phyloP scores from a whole-genome alignment of 1,140 invertebrate genomes.

The Scaptomyza hsui region DNA sequence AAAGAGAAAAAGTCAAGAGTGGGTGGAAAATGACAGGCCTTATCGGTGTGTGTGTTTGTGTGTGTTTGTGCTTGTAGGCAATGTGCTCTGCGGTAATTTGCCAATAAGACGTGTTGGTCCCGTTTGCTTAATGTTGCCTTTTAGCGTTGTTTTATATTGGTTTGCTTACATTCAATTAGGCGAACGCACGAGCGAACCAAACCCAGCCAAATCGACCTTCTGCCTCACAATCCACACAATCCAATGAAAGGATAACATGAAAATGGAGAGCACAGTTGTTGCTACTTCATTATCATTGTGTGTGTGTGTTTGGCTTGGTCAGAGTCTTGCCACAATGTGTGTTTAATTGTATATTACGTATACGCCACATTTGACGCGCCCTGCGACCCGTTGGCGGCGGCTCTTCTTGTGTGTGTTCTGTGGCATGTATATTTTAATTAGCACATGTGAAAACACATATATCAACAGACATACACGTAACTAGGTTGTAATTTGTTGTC shows the following conservation, averaged over 20 bases:
- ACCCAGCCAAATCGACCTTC: background rate
- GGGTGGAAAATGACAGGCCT: slow-evolving; percentile 4
- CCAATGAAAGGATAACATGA: slow-evolving; percentile 44
- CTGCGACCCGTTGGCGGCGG: background rate
- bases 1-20: background rate
- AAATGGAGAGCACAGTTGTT: slow-evolving; percentile 11
- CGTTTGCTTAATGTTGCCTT: slow-evolving; percentile 48
- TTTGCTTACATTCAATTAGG: slow-evolving; percentile 78
- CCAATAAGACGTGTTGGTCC: slow-evolving; percentile 45
- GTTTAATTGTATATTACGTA: slow-evolving; percentile 77
- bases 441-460: slow-evolving; percentile 49
- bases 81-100: slow-evolving; percentile 34
- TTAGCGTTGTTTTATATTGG: slow-evolving; percentile 50
- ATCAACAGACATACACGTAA: background rate
- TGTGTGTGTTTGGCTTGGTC: slow-evolving; percentile 16
- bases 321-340: slow-evolving; percentile 38
- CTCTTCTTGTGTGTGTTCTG: slow-evolving; percentile 36
- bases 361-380: slow-evolving; percentile 67
- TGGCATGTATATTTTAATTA: slow-evolving; percentile 70
- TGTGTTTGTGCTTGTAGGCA: slow-evolving; percentile 15
- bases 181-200: slow-evolving; percentile 51
- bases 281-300: slow-evolving; percentile 1
- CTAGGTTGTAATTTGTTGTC: slow-evolving; percentile 24
- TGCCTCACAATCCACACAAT: slow-evolving; percentile 24
- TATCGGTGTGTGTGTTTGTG: too few relatives aligned